Evolutionary conservation across 2,888 invertebrate species (phyloP).

Genomic region (Asteroscopus sphinx): DNA sequence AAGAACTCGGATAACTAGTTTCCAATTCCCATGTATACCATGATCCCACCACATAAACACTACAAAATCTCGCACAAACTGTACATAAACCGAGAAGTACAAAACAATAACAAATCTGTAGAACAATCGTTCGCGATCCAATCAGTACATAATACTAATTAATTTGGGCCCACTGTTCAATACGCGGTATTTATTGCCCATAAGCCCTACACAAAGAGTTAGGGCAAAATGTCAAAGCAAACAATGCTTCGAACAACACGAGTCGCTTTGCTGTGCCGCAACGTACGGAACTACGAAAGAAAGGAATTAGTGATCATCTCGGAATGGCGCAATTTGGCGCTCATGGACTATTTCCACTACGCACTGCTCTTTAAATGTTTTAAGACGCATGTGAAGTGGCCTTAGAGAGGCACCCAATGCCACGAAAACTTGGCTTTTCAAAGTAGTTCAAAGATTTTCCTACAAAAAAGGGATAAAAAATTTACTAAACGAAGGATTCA

Average conservation of each 20-base stretch:
- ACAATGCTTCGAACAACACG: conserved; percentile 66
- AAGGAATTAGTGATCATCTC: conserved; percentile 16
- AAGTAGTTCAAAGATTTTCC: too few relatives aligned
- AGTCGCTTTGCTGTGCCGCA: conserved; percentile 48
- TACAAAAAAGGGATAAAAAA: too few relatives aligned
- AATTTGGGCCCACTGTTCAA: conserved; percentile 61
- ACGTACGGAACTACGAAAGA: conserved; percentile 42
- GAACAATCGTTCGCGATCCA: conserved; percentile 40
- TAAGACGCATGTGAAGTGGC: too few relatives aligned
- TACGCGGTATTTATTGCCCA: conserved; percentile 66
- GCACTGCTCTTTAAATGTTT: too few relatives aligned
- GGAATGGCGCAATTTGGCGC: too few relatives aligned
- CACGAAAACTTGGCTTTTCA: too few relatives aligned
- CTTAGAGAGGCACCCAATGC: too few relatives aligned
- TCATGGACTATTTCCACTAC: too few relatives aligned
- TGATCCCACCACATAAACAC: conserved; percentile 2
- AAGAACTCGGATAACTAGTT: too few relatives aligned
- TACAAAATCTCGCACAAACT: conserved; percentile 13
- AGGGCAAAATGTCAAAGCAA: conserved; percentile 50
- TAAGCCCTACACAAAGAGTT: conserved; percentile 69
- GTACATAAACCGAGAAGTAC: conserved; percentile 25
- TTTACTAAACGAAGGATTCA: too few relatives aligned
- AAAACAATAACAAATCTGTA: conserved; percentile 50
- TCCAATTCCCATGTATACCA: not conserved
- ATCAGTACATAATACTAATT: conserved; percentile 61